These are phyloP conservation scores for Eptatretus burgeri DNA, from an alignment of 2,113 vertebrate genomes.

Conservation along the genomic window DNA sequence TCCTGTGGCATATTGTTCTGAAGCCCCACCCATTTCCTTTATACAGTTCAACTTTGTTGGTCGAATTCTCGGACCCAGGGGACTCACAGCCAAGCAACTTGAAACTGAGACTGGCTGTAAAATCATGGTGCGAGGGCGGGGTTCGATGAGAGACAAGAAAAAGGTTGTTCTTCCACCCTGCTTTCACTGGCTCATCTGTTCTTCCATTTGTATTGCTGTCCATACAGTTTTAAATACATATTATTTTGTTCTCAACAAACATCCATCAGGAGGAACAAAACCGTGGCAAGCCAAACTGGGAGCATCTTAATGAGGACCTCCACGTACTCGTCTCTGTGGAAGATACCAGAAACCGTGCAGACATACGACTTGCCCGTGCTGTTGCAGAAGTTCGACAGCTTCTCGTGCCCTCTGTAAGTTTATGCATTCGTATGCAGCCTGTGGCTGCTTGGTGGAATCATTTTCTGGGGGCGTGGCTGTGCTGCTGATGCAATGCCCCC, in stretches of 20 bases:
- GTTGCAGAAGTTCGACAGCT: slow-evolving; percentile 41
- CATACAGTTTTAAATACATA: no score
- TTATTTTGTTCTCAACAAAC: no score
- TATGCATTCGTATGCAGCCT: no score
- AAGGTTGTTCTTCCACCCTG: slow-evolving; percentile 25
- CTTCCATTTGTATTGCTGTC: no score
- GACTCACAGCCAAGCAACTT: slow-evolving; percentile 85
- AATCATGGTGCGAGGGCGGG: slow-evolving; percentile 98
- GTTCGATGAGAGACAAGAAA: slow-evolving; percentile 98
- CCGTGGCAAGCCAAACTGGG: slow-evolving; percentile 40
- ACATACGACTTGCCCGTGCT: slow-evolving; percentile 35
- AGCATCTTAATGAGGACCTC: slow-evolving; percentile 36
- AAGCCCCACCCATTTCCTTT: not conserved
- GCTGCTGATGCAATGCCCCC: no score
- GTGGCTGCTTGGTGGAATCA: no score
- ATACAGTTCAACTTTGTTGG: slow-evolving; percentile 87
- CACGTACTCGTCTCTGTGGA: slow-evolving; percentile 38
- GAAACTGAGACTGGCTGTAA: slow-evolving; percentile 98
- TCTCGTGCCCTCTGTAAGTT: slow-evolving; percentile 33
- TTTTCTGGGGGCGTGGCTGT: no score
- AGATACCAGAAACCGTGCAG: slow-evolving; percentile 30
- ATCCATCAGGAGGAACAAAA: slow-evolving; percentile 31
- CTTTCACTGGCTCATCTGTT: no score
- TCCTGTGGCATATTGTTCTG: no score
- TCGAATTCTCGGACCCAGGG: slow-evolving; percentile 84